A percentile compares a stretch with the other conserved stretches of the same genome.
phyloP scores from a whole-genome alignment of 2,113 vertebrate genomes.

The Cacatua alba region DNA sequence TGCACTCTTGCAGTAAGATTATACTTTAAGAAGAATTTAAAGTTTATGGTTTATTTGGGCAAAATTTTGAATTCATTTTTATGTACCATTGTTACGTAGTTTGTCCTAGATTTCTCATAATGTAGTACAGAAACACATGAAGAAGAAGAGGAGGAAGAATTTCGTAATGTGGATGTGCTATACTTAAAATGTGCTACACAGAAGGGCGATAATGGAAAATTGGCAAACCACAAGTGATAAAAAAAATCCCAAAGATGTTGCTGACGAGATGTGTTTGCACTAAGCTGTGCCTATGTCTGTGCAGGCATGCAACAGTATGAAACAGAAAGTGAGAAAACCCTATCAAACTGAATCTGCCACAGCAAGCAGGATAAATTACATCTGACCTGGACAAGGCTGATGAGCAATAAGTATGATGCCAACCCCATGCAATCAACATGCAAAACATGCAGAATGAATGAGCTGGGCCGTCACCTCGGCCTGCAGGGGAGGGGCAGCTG shows the following conservation, averaged over 20 bases:
- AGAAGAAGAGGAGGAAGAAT: neutral
- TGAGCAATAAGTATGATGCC: neutral
- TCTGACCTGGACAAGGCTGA: neutral
- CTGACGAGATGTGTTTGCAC: neutral
- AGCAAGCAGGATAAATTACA: neutral
- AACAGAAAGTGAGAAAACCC: conserved; percentile 11
- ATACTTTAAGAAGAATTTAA: neutral
- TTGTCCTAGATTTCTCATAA: neutral
- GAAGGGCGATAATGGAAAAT: neutral
- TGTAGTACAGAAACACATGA: neutral
- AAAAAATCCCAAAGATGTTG: neutral
- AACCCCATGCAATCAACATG: neutral
- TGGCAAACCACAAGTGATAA: neutral
- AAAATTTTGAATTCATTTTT: neutral
- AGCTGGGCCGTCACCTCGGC: neutral
- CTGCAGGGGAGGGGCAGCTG: conserved; percentile 25
- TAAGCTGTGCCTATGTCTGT: neutral
- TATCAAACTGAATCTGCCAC: neutral
- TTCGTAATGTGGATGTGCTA: neutral
- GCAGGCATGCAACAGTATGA: neutral
- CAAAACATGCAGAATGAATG: neutral
- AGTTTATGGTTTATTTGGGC: neutral
- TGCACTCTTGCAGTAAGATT: neutral
- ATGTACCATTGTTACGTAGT: neutral
- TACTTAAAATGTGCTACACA: neutral